Evolutionary conservation across 2,113 vertebrate species (phyloP), one percentile per base, ranked within the genome.

Genomic region (Trachemys scripta): DNA sequence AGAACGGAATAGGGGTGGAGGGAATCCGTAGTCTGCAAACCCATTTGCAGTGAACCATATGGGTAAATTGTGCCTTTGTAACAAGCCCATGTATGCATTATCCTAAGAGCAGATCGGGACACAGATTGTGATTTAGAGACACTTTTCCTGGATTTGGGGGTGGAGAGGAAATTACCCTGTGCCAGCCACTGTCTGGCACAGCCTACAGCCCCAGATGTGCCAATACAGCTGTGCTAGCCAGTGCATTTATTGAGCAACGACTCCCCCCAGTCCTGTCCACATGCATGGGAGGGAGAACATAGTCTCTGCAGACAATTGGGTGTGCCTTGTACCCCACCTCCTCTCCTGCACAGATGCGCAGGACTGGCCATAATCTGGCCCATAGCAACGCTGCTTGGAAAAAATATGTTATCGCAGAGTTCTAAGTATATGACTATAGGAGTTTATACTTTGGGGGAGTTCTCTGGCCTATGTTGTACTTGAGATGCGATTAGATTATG

Each of bases 111-210:
- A 91, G 50, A 76, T 12, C 82, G 19, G 8, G 2, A 24, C 59
- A 7, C 38, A 80, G 22, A 1, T 3, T 75, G 45, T 47, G n/a
- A 83, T 85, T 83, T 8, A 13, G 82, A 72, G 53, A 54, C 19
- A 22, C 1, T 0, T n/a, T 84, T 17, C 3, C 24, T 86, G 83
- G 62, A n/a, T 65, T n/a, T 35, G 69, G 11, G 2, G 6, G 5
- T 5, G 13, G 47, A 8, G 1, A 1, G 12, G 69, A 31, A 69
- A 38, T 49, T 90, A 5, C 62, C 20, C 8, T 0, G 0, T 72
- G 31, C 82, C 45, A 54, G 5, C 24, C 50, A 13, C 50, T 20
- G 14, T 75, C n/a, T 11, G 82, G 35, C 54, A 5, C 4, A 10
- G 5, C 49, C 1, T 22, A 69, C 90, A 50, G 20, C 17, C 20